Evolutionary conservation across 2,888 invertebrate species (phyloP), one percentile per base, ranked within the genome.

Genomic region (Lobophora halterata): DNA sequence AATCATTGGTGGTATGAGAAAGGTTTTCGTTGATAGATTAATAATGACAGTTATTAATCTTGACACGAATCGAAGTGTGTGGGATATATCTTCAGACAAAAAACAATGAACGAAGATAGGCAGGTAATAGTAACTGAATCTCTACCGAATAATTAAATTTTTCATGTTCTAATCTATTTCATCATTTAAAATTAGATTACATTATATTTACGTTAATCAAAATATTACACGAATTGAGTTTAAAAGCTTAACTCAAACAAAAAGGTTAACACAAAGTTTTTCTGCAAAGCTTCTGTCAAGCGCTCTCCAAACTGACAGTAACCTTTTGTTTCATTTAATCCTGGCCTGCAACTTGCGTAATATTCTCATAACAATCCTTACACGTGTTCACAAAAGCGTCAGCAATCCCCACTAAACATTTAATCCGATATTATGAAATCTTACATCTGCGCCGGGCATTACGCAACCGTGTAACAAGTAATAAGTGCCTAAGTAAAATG

Each of bases 391-490:
- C 52, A 50, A 46, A 35, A 33, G 43, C 53, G 43, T 51, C 39
- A 52, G 23, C 37, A 38, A 48, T 46, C 46, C 44, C 28, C 27
- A 44, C 44, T 52, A 40, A 29, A 53, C 52, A 52, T 53, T 55
- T 67, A 69, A 66, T 72, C 64, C 61, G 57, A 64, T 73, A 68
- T 72, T 64, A 68, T 57, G 64, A 74, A 77, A 72, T 65, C 65
- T 54, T 65, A 69, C 72, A 75, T 74, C 71, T 76, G 75, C 64
- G 52, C 42, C 46, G 48, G 42, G 31, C 43, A 55, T 70, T 71
- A 60, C 65, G 58, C 52, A 65, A 66, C 43, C 42, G 12, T 35
- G 21, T 19, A 11, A 26, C 35, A 32, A 25, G 28, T 37, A 20
- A 28, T 20, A 37, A 33, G 36, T 32, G n/a, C n/a, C n/a, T n/a